Conservation (phyloP, 92 coral and sea anemone genomes). For the Porites lobata region DNA sequence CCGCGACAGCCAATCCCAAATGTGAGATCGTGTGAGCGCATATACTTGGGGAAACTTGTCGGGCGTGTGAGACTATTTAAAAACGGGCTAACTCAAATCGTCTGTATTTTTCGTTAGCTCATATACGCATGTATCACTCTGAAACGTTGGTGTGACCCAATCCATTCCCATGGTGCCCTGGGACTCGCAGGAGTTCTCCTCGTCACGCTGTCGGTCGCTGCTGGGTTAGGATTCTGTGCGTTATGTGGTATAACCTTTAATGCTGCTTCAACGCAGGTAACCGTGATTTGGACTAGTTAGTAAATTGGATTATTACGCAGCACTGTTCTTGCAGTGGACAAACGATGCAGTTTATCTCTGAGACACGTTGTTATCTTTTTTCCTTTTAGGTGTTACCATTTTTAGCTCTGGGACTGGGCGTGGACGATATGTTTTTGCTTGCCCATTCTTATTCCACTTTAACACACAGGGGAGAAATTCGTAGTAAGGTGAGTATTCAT, state of each 20-base stretch:
- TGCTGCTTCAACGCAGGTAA: constrained; percentile 97
- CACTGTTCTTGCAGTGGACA: neutral
- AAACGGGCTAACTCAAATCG: too few relatives aligned
- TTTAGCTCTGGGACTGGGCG: constrained; percentile 95
- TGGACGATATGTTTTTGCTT: constrained; percentile 96
- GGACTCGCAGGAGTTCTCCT: constrained; percentile 96
- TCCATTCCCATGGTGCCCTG: constrained; percentile 95
- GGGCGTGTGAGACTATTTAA: too few relatives aligned
- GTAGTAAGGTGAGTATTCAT: constrained; percentile 60
- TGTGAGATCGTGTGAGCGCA: too few relatives aligned
- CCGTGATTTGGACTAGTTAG: neutral
- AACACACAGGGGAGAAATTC: constrained; percentile 67
- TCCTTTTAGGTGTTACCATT: constrained; percentile 89
- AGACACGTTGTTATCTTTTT: neutral
- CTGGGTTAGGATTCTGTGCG: constrained; percentile 93
- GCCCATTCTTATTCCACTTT: constrained; percentile 86
- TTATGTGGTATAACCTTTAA: constrained; percentile 84
- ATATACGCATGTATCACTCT: constrained; percentile 91
- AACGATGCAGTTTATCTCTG: too few relatives aligned
- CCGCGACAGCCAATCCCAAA: too few relatives aligned
- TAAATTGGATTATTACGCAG: too few relatives aligned
- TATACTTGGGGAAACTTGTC: too few relatives aligned
- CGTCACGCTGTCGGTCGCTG: constrained; percentile 89
- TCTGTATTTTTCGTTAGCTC: constrained; percentile 49
- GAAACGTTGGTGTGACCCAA: constrained; percentile 90